Evolutionary conservation across 2,888 invertebrate genomes (phyloP).

Genomic region (Ptilodon capucinus): DNA sequence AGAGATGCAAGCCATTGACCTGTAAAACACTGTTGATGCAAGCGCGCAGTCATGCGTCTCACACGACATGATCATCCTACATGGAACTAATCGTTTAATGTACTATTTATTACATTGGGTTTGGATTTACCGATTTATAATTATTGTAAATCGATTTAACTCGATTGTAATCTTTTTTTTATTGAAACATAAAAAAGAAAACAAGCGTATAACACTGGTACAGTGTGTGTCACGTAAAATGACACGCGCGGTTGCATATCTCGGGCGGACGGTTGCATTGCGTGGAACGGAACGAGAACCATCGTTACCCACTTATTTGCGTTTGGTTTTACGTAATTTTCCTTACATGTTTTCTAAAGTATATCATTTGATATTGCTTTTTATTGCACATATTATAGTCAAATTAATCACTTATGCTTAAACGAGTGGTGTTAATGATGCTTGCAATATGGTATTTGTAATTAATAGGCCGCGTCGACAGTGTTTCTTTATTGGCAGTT

Average conservation of each 20-base stretch:
- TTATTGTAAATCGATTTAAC: neutral
- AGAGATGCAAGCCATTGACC: slow-evolving; percentile 1
- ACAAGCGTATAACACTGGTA: slow-evolving; percentile 1
- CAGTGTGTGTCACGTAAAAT: slow-evolving; percentile 18
- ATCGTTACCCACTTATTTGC: slow-evolving; percentile 21
- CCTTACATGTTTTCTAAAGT: slow-evolving; percentile 10
- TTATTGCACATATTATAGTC: slow-evolving; percentile 14
- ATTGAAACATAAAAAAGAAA: neutral
- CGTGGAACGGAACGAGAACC: slow-evolving; percentile 41
- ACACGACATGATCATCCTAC: neutral
- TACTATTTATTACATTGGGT: no score
- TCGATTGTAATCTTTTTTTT: neutral
- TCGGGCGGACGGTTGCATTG: slow-evolving; percentile 40
- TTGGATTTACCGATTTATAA: no score
- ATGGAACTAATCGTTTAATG: neutral
- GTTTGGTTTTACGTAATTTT: slow-evolving; percentile 42
- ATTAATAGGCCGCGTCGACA: neutral
- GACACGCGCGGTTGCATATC: slow-evolving; percentile 39
- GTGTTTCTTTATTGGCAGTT: no score
- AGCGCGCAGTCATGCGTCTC: neutral
- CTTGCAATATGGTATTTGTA: neutral
- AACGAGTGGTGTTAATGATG: neutral
- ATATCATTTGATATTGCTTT: slow-evolving; percentile 19
- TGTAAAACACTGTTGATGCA: neutral
- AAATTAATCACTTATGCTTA: neutral